phyloP scores from a whole-genome alignment of 2,113 vertebrate genomes.

The Apaloderma vittatum region DNA sequence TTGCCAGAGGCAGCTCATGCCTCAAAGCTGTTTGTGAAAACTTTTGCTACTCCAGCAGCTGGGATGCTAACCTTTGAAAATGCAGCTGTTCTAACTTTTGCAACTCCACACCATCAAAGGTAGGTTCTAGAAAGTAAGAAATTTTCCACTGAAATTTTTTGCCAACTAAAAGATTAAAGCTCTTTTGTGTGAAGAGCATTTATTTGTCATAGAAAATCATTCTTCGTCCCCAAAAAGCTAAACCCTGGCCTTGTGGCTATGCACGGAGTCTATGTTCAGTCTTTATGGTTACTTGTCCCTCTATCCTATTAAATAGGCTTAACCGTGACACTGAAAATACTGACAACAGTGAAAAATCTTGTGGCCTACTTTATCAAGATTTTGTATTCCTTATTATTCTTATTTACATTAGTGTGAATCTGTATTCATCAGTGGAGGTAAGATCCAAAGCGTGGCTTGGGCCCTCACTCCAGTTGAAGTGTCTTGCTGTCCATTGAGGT shows the following conservation, averaged over 20 bases:
- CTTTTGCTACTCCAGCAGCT: not conserved
- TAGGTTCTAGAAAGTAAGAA: not conserved
- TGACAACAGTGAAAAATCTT: not conserved
- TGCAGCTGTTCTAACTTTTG: not conserved
- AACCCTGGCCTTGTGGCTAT: not conserved
- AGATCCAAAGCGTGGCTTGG: not conserved
- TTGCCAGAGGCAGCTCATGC: not conserved
- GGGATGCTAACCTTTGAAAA: not conserved
- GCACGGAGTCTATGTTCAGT: not conserved
- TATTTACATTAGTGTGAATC: not conserved
- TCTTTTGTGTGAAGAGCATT: not conserved
- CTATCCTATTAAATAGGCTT: not conserved
- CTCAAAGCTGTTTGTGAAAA: not conserved
- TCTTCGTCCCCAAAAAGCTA: not conserved
- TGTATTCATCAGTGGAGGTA: not conserved
- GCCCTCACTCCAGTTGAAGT: not conserved
- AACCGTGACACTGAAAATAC: not conserved
- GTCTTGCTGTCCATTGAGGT: not conserved
- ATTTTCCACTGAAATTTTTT: not conserved
- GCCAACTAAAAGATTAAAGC: not conserved
- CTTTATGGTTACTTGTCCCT: not conserved
- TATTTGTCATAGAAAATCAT: not conserved
- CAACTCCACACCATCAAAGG: not conserved
- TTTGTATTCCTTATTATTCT: not conserved
- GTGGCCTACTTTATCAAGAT: not conserved